Evolutionary conservation across 1,140 invertebrate species (phyloP), one percentile per base, ranked within the genome.

Genomic region (Oncopeltus fasciatus): DNA sequence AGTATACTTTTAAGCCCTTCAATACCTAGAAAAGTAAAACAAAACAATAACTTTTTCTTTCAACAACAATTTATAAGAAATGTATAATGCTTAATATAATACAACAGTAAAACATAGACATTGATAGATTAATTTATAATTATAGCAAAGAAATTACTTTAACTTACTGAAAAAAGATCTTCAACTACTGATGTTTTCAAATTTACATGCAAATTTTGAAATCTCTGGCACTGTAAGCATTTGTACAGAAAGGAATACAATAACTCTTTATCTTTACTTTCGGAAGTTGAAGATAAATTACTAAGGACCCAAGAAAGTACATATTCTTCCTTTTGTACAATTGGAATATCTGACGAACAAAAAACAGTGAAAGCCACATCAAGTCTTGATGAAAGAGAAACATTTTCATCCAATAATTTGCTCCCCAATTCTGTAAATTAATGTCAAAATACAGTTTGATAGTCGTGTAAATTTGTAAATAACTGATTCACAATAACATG

Each of bases 281-380:
- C 16, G 16, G 18, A 21, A 33, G 26, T 14, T 38, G 14, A 12
- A 53, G 26, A 14, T 38, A 24, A 9, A 46, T 16, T 24, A 24
- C 24, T 24, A 53, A 53, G 49, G 26, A 63, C 31, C 46, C 60
- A 61, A n/a, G 28, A 20, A 16, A 65, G 20, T n/a, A 62, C 38
- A 3, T 61, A 21, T 31, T 65, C 60, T 62, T 65, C 64, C 57
- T 65, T 65, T 16, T 47, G 28, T 5, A 59, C 11, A 1, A 65
- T 65, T 28, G 60, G 64, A 31, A 65, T 62, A 0, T 27, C 27
- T 2, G 33, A 29, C 9, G 64, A 65, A 38, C 38, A 26, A 46
- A 65, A 65, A 11, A 62, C 60, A 28, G 27, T 24, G 27, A 28
- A 18, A 18, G 53, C 53, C 26, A 62, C 28, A 18, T 59, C 33